phyloP scores from a whole-genome alignment of 2,888 invertebrate genomes.

The Papilio elwesi region DNA sequence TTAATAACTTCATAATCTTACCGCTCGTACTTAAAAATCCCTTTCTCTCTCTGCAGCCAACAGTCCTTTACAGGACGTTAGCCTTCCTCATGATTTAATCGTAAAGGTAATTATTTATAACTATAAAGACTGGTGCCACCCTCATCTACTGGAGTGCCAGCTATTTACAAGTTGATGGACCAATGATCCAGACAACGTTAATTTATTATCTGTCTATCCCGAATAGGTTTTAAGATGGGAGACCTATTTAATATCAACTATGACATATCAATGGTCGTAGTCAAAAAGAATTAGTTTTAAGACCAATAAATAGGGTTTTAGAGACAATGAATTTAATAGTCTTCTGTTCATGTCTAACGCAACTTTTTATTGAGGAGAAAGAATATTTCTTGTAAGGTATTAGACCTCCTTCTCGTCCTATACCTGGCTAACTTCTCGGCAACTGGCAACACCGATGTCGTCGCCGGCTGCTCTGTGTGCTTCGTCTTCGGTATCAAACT shows the following conservation, averaged over 20 bases:
- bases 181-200: neutral
- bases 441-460: conserved; percentile 42
- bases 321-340: neutral
- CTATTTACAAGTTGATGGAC: too few species aligned
- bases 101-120: too few species aligned
- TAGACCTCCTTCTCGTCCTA: conserved; percentile 56
- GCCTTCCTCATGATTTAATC: too few species aligned
- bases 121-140: too few species aligned
- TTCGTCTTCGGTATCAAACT: conserved; percentile 48
- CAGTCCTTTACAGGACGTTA: too few species aligned
- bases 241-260: neutral
- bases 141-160: too few species aligned
- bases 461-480: conserved; percentile 36
- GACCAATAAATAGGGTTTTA: conserved; percentile 1
- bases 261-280: too few species aligned
- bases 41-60: too few species aligned
- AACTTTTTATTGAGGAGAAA: conserved; percentile 61
- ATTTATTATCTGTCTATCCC: neutral
- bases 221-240: neutral
- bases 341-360: conserved; percentile 44
- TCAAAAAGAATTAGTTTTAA: neutral
- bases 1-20: too few species aligned
- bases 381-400: conserved; percentile 61
- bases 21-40: too few species aligned
- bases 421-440: conserved; percentile 56